Conservation (phyloP, 1,140 invertebrate genomes). For the Heliconius melpomene region DNA sequence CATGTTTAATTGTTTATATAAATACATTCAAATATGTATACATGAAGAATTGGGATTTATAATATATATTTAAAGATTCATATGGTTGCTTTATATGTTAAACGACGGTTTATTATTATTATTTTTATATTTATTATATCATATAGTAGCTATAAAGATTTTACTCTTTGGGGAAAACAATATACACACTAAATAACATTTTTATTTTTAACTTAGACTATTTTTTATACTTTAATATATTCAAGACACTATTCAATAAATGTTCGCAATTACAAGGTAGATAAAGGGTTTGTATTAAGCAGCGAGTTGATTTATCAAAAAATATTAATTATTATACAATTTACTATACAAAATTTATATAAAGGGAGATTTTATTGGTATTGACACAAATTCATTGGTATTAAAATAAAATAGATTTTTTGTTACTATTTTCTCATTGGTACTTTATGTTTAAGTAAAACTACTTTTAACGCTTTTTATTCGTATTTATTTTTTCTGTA, state of each 20-base stretch:
- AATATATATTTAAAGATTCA: not conserved
- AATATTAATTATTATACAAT: not conserved
- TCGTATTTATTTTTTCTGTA: too few relatives aligned
- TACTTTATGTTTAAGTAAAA: not conserved
- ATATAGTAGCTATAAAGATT: not conserved
- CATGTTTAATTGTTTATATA: conserved; percentile 5
- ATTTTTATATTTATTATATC: not conserved
- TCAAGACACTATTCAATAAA: not conserved
- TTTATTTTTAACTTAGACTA: too few relatives aligned
- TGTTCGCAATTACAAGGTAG: not conserved
- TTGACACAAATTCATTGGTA: too few relatives aligned
- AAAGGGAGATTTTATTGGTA: too few relatives aligned
- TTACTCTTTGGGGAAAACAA: too few relatives aligned
- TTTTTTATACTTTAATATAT: too few relatives aligned
- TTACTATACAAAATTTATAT: not conserved
- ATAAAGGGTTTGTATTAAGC: not conserved
- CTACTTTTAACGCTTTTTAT: conserved; percentile 11
- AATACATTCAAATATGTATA: not conserved
- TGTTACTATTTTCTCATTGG: not conserved
- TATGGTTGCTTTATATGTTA: not conserved
- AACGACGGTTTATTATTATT: not conserved
- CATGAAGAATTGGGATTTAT: not conserved
- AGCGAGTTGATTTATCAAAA: conserved; percentile 7
- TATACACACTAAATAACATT: too few relatives aligned
- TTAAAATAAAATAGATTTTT: not conserved